Percentiles rank a stretch among this genome's conserved stretches.
Conservation (phyloP, 37 sponge, comb jelly and placozoan genomes). For the Cliona cf. orientalis region DNA sequence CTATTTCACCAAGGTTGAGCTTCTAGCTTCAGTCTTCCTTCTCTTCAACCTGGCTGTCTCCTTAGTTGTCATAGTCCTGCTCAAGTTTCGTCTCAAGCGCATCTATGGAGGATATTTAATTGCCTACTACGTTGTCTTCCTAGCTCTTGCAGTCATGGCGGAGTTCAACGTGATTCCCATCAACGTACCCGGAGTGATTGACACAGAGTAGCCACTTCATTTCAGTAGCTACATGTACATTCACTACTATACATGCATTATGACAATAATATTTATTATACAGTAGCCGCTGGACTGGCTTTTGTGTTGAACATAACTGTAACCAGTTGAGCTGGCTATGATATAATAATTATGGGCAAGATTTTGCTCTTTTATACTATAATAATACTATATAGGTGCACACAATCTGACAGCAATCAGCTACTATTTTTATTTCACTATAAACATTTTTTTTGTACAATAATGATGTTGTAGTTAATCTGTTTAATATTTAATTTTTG, state of each 20-base stretch:
- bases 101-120: slow-evolving; percentile 75
- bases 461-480: background rate
- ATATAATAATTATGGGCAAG: too few relatives aligned
- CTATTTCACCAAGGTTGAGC: slow-evolving; percentile 79
- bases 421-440: too few relatives aligned
- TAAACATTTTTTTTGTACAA: background rate
- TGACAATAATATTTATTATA: too few relatives aligned
- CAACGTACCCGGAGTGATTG: slow-evolving; percentile 37
- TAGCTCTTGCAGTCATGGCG: slow-evolving; percentile 79
- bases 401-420: too few relatives aligned
- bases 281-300: too few relatives aligned
- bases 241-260: too few relatives aligned
- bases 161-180: slow-evolving; percentile 71
- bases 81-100: slow-evolving; percentile 74
- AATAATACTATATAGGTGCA: too few relatives aligned
- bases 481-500: too few relatives aligned
- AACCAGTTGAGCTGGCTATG: too few relatives aligned
- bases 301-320: too few relatives aligned
- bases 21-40: slow-evolving; percentile 84
- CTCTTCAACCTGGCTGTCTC: slow-evolving; percentile 67
- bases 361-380: too few relatives aligned
- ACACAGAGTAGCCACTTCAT: background rate
- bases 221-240: too few relatives aligned
- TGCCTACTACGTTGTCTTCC: slow-evolving; percentile 67
- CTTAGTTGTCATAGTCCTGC: slow-evolving; percentile 55